Conservation (phyloP, 2,113 vertebrate species). For the Phylloscopus trochiloides region DNA sequence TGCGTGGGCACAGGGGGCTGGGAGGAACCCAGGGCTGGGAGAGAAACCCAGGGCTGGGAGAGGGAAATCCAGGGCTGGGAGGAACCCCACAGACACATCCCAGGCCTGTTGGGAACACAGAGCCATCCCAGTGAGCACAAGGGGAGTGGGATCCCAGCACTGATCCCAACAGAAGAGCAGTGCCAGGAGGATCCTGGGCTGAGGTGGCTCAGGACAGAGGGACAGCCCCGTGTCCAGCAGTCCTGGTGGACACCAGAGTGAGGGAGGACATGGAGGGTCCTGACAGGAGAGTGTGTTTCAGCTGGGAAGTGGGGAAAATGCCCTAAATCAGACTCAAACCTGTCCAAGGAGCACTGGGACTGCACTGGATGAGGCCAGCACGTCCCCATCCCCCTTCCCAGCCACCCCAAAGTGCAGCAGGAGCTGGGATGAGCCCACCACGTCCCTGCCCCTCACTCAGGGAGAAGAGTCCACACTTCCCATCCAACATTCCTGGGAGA, state of each 20-base stretch:
- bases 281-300: accelerated
- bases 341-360: background rate
- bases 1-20: background rate
- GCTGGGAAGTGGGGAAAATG: background rate
- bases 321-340: accelerated
- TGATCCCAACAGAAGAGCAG: accelerated
- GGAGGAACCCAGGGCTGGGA: background rate
- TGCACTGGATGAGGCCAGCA: background rate
- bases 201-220: accelerated
- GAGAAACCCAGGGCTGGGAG: too few species aligned
- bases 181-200: accelerated
- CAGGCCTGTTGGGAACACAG: background rate
- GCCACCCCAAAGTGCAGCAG: accelerated
- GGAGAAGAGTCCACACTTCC: background rate
- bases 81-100: background rate
- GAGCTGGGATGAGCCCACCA: background rate
- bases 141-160: accelerated
- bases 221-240: accelerated
- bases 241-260: background rate
- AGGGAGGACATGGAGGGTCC: background rate
- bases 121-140: accelerated
- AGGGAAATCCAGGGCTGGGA: too few species aligned
- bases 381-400: background rate
- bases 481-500: background rate
- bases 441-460: accelerated